Evolutionary conservation across 2,797 vertebrate genomes (phyloP).

Genomic region (Neoniphon sammara): DNA sequence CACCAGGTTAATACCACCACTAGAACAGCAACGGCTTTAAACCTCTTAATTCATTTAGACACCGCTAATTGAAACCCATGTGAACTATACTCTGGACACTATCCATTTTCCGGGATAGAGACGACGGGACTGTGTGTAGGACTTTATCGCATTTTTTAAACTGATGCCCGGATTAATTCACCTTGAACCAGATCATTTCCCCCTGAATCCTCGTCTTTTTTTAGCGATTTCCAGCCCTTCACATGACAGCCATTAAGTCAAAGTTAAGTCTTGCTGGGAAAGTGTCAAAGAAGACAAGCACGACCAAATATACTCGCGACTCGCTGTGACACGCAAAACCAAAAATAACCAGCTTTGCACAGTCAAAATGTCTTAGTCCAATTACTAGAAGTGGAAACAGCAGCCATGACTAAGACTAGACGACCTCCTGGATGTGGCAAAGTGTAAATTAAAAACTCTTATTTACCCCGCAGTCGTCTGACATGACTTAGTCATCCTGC

Average conservation of each 20-base stretch:
- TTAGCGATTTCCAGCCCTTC: slow-evolving; percentile 20
- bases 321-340: slow-evolving; percentile 52
- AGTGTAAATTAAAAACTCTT: slow-evolving; percentile 75
- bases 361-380: slow-evolving; percentile 61
- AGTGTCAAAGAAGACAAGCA: slow-evolving; percentile 59
- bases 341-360: slow-evolving; percentile 72
- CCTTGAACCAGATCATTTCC: slow-evolving; percentile 50
- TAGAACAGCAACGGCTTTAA: slow-evolving; percentile 79
- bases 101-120: slow-evolving; percentile 63
- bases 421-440: slow-evolving; percentile 66
- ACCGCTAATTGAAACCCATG: slow-evolving; percentile 79
- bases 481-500: slow-evolving; percentile 70
- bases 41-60: slow-evolving; percentile 83
- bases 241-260: slow-evolving; percentile 46
- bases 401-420: slow-evolving; percentile 76
- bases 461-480: slow-evolving; percentile 71
- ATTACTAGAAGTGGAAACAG: slow-evolving; percentile 66
- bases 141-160: slow-evolving; percentile 56
- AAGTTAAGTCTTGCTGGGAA: slow-evolving; percentile 55
- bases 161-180: slow-evolving; percentile 59
- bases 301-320: slow-evolving; percentile 50
- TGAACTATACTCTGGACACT: slow-evolving; percentile 77
- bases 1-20: slow-evolving; percentile 82
- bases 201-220: slow-evolving; percentile 24
- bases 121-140: slow-evolving; percentile 20